phyloP scores from a whole-genome alignment of 1,140 invertebrate species.

The Neodiprion virginianus region DNA sequence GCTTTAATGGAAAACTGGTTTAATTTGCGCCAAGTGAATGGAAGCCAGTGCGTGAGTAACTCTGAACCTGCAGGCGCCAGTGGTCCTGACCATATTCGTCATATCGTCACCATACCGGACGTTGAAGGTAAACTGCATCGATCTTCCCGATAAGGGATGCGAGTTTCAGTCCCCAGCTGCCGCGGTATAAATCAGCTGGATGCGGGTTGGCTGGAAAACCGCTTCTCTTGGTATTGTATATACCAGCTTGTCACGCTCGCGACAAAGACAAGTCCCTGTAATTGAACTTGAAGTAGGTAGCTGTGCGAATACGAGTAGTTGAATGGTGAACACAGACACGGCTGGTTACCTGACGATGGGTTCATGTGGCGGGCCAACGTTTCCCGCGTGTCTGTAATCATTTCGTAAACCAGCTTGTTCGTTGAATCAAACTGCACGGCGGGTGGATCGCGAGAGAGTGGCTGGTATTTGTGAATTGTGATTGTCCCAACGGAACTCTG shows the following conservation, averaged over 20 bases:
- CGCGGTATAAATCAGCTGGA: background rate
- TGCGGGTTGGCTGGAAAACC: background rate
- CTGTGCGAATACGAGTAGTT: background rate
- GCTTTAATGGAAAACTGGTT: background rate
- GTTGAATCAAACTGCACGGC: background rate
- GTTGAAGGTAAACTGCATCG: conserved; percentile 1
- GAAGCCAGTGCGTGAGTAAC: background rate
- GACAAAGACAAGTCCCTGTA: conserved; percentile 1
- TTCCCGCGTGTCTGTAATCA: background rate
- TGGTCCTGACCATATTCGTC: background rate
- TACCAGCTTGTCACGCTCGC: background rate
- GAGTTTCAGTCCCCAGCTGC: background rate
- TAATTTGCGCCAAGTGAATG: background rate
- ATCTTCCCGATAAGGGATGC: background rate
- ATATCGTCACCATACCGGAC: background rate
- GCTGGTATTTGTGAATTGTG: background rate
- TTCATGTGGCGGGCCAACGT: background rate
- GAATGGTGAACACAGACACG: background rate
- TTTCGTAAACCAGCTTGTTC: background rate
- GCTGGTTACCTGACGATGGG: no score
- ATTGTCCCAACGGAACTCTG: background rate
- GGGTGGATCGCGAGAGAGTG: background rate
- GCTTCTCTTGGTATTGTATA: background rate
- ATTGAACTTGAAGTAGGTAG: conserved; percentile 5
- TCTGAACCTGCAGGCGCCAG: background rate